phyloP scores from a whole-genome alignment of 2,888 invertebrate species.

The Eumacrocentrus americanus region DNA sequence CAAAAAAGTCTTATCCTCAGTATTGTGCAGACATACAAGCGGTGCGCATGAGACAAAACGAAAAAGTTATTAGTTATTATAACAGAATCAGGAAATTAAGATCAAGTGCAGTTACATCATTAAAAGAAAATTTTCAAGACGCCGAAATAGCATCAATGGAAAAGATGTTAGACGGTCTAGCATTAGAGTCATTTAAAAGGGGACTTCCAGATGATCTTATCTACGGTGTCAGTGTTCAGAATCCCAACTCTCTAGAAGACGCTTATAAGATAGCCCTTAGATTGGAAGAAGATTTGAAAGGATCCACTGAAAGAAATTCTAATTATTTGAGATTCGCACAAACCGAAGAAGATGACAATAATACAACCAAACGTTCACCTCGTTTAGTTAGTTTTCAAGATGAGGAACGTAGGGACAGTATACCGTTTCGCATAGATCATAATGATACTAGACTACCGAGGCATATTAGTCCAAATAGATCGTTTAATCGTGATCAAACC shows the following conservation, averaged over 20 bases:
- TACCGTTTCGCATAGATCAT: no score
- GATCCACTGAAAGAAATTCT: background rate
- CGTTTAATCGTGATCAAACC: no score
- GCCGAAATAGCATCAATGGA: constrained; percentile 8
- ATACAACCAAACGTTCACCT: no score
- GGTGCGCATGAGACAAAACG: constrained; percentile 11
- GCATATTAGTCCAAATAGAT: no score
- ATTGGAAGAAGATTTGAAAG: constrained; percentile 1
- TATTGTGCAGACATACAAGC: constrained; percentile 26
- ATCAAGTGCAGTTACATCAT: background rate
- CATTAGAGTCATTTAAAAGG: constrained; percentile 24
- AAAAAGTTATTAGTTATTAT: constrained; percentile 22
- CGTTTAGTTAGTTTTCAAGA: no score
- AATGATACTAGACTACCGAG: no score
- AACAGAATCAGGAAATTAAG: constrained; percentile 3
- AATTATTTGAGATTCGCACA: background rate
- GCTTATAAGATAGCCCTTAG: constrained; percentile 3
- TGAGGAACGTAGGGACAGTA: no score
- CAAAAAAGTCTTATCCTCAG: no score
- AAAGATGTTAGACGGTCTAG: constrained; percentile 25
- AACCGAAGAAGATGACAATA: background rate
- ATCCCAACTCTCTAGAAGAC: background rate
- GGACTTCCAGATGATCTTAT: constrained; percentile 25
- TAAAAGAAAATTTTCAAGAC: background rate
- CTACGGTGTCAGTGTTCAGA: constrained; percentile 26